phyloP scores from a whole-genome alignment of 2,113 vertebrate genomes.

The Zonotrichia leucophrys region DNA sequence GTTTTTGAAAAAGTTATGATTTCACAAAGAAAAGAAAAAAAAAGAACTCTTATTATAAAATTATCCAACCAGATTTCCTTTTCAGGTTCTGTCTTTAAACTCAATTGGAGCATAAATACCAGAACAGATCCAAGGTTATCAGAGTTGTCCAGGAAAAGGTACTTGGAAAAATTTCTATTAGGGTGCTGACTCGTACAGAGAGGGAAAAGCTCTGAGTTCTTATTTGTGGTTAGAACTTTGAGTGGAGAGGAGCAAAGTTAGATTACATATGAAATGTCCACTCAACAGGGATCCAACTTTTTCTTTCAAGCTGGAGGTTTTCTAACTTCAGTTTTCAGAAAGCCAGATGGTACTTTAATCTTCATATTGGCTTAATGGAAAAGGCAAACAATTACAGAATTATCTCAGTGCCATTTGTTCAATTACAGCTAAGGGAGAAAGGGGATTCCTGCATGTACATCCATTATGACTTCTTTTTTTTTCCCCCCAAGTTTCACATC shows the following conservation, averaged over 20 bases:
- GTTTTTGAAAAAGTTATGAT: neutral
- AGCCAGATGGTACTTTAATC: constrained; percentile 35
- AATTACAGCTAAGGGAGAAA: constrained; percentile 10
- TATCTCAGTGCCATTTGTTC: constrained; percentile 22
- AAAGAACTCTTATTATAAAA: neutral
- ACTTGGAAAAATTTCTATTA: neutral
- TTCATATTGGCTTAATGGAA: neutral
- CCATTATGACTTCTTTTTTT: neutral
- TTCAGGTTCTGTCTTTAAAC: neutral
- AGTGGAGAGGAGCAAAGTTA: constrained; percentile 31
- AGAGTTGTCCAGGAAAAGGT: neutral
- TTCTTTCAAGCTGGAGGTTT: constrained; percentile 16
- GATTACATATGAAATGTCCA: constrained; percentile 28
- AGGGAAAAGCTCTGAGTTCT: neutral
- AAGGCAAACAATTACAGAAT: constrained; percentile 13
- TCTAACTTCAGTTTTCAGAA: constrained; percentile 17
- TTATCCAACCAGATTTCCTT: neutral
- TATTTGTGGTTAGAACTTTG: constrained; percentile 46
- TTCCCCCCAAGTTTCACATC: neutral
- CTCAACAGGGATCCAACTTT: constrained; percentile 5
- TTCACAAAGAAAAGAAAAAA: neutral
- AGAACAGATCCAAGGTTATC: neutral
- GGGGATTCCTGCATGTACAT: neutral
- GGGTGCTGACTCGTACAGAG: neutral
- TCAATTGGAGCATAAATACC: neutral